Evolutionary conservation across 2,797 vertebrate genomes (phyloP), one percentile per base, ranked within the genome.

Genomic region (Oryzias dopingdopingensis): DNA sequence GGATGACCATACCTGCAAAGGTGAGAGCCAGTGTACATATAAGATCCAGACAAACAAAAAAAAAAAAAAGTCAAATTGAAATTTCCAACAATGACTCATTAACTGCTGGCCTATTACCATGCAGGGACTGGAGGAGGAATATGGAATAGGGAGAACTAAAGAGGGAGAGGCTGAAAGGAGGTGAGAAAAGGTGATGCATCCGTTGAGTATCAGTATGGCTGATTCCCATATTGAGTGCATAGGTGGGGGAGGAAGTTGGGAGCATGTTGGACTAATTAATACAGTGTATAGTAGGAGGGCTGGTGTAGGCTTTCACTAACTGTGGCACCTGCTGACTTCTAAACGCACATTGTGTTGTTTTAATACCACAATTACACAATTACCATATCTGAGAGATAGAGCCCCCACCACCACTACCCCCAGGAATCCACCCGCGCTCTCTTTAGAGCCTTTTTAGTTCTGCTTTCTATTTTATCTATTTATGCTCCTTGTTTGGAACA

Each of bases 291-390:
- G 84, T 82, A 76, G 87, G 82, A 84, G 76, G 83, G 75, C 79
- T 81, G 81, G 84, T 84, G 87, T 83, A 80, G 87, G 86, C 86
- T 85, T 83, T 85, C 88, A 86, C 85, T 85, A 77, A 86, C 83
- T 77, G 79, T 89, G 89, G 89, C 90, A 90, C 89, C 88, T 90
- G 89, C 90, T 91, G 89, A 88, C 90, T 92, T 86, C 85, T 89
- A 88, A 90, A 92, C 72, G 82, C 84, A 87, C 83, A 65, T 82
- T 87, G 83, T 90, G 87, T 89, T 90, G 88, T 92, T 91, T 89
- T 90, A 90, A 91, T 91, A 90, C 87, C 86, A 89, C 91, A 90
- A 91, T 91, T 89, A 90, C 74, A 23, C 67, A 85, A 92, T 92
- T 90, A 90, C 78, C 89, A 91, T 90, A 91, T 91, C 89, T 88